A percentile compares a stretch with the other conserved stretches of the same genome.
These are phyloP conservation scores for Cyphomyrmex costatus DNA, from an alignment of 1,140 invertebrate species.

Conservation along the genomic window DNA sequence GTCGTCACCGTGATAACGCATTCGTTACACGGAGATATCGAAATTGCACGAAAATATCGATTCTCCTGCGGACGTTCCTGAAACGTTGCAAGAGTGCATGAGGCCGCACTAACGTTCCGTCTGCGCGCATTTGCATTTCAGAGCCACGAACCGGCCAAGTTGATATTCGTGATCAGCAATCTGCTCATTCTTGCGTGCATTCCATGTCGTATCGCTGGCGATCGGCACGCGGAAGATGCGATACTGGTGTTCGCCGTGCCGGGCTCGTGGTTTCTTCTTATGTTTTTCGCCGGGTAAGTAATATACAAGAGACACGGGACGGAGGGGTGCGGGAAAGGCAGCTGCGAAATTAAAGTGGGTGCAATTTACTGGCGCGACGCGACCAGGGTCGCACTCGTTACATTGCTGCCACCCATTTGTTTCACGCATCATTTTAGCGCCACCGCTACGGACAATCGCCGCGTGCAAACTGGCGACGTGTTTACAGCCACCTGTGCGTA, in stretches of 20 bases:
- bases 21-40: constrained; percentile 41
- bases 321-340: not conserved
- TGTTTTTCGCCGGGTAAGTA: constrained; percentile 98
- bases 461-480: constrained; percentile 20
- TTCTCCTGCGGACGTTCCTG: constrained; percentile 63
- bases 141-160: constrained; percentile 97
- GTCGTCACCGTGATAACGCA: constrained; percentile 22
- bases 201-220: constrained; percentile 92
- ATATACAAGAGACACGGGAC: constrained; percentile 16
- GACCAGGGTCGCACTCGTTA: constrained; percentile 29
- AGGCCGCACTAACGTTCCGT: constrained; percentile 61
- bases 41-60: constrained; percentile 67
- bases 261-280: constrained; percentile 98
- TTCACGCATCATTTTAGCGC: constrained; percentile 53
- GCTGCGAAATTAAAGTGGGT: constrained; percentile 52
- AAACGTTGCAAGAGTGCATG: constrained; percentile 63
- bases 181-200: constrained; percentile 97
- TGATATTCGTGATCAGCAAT: constrained; percentile 97
- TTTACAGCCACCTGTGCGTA: constrained; percentile 32
- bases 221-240: constrained; percentile 95
- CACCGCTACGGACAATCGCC: constrained; percentile 10
- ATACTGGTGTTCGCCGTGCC: constrained; percentile 97
- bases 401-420: constrained; percentile 29
- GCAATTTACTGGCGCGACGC: constrained; percentile 53
- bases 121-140: constrained; percentile 83